These are phyloP conservation scores for Drosophila persimilis DNA, from an alignment of 1,140 invertebrate genomes.

Conservation along the genomic window DNA sequence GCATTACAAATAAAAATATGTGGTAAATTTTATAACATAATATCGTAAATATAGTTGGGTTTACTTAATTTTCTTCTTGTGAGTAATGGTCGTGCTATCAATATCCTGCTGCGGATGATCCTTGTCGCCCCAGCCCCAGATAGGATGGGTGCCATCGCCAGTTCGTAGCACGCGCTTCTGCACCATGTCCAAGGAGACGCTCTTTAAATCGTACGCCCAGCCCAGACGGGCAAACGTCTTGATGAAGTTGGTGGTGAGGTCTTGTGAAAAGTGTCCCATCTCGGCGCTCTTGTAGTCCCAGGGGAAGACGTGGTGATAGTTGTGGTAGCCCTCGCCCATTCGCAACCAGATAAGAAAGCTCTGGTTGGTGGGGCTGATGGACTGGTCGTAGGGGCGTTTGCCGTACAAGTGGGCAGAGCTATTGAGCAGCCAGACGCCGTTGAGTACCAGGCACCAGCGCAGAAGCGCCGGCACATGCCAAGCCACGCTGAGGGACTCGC, in stretches of 20 bases:
- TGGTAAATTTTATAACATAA: too few species aligned
- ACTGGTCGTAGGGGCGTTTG: slow-evolving; percentile 94
- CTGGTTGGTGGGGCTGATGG: slow-evolving; percentile 90
- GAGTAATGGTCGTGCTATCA: slow-evolving; percentile 86
- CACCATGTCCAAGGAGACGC: slow-evolving; percentile 88
- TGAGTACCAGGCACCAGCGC: slow-evolving; percentile 92
- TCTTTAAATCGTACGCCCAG: slow-evolving; percentile 94
- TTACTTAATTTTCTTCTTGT: slow-evolving; percentile 82
- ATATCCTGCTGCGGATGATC: slow-evolving; percentile 88
- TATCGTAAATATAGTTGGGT: too few species aligned
- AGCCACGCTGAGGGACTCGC: slow-evolving; percentile 90
- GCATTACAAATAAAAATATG: too few species aligned
- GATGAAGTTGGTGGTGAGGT: slow-evolving; percentile 93
- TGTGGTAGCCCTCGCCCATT: slow-evolving; percentile 96
- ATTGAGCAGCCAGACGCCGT: slow-evolving; percentile 98
- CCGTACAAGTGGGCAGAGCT: slow-evolving; percentile 97
- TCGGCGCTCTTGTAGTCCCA: slow-evolving; percentile 95
- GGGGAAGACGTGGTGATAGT: slow-evolving; percentile 98
- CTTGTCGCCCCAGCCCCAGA: slow-evolving; percentile 93
- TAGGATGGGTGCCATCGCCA: slow-evolving; percentile 89
- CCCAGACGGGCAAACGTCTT: slow-evolving; percentile 93
- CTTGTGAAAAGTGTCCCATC: slow-evolving; percentile 90
- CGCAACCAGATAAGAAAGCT: slow-evolving; percentile 85
- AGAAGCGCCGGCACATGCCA: slow-evolving; percentile 93
- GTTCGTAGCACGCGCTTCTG: slow-evolving; percentile 88